phyloP scores from a whole-genome alignment of 1,140 invertebrate genomes.

The Camponotus floridanus region DNA sequence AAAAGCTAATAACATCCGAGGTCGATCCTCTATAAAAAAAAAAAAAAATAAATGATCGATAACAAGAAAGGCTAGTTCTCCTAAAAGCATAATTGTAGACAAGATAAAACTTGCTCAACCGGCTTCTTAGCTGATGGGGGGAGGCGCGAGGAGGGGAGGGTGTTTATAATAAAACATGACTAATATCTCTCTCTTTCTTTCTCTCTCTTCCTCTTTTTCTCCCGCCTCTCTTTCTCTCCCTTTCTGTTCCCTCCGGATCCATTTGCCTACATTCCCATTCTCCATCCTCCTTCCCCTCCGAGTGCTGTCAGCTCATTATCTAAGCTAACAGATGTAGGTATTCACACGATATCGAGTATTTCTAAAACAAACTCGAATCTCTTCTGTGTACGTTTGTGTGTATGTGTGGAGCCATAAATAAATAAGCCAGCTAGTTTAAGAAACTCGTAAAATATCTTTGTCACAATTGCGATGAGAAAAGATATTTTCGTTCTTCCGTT shows the following conservation, averaged over 20 bases:
- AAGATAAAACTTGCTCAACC: conserved; percentile 66
- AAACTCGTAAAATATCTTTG: conserved; percentile 69
- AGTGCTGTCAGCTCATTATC: conserved; percentile 71
- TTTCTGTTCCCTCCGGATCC: conserved; percentile 39
- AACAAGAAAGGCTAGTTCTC: conserved; percentile 55
- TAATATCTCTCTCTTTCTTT: conserved; percentile 63
- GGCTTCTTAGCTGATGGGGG: conserved; percentile 59
- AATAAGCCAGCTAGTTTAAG: conserved; percentile 64
- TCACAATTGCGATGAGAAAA: conserved; percentile 26
- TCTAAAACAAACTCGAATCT: conserved; percentile 69
- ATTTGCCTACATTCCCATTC: conserved; percentile 47
- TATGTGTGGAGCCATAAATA: conserved; percentile 62
- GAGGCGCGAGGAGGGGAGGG: not conserved
- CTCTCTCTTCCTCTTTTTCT: conserved; percentile 13
- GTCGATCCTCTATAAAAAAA: conserved; percentile 47
- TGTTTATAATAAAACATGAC: conserved; percentile 78
- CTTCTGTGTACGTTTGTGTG: too few species aligned
- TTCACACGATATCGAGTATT: conserved; percentile 74
- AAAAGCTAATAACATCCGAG: conserved; percentile 48
- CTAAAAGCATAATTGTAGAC: conserved; percentile 59
- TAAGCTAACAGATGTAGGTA: conserved; percentile 74
- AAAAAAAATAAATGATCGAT: conserved; percentile 56
- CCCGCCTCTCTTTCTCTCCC: conserved; percentile 20
- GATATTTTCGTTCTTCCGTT: conserved; percentile 57
- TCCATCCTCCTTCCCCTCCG: conserved; percentile 14